These are phyloP conservation scores for Drosophila neonasuta DNA, from an alignment of 2,888 invertebrate genomes.

Conservation along the genomic window DNA sequence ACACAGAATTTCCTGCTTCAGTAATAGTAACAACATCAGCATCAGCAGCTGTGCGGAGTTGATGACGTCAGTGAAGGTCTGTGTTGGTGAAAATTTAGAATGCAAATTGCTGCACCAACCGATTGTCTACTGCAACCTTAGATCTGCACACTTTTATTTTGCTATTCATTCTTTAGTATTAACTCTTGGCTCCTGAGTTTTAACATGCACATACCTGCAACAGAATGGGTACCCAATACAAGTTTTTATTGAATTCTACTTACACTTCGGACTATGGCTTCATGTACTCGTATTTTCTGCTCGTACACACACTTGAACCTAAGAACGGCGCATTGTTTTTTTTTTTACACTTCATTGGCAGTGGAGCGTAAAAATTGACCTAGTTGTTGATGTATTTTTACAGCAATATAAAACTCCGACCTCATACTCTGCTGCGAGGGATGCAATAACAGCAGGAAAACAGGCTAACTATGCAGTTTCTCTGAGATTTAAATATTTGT, in stretches of 20 bases:
- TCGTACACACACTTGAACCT: constrained; percentile 16
- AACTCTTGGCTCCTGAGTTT: constrained; percentile 12
- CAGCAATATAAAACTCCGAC: constrained; percentile 26
- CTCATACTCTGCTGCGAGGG: constrained; percentile 3
- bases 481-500: neutral
- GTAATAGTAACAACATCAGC: constrained; percentile 31
- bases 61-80: constrained; percentile 43
- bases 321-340: constrained; percentile 30
- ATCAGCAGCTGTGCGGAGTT: constrained; percentile 45
- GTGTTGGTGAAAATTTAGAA: constrained; percentile 30
- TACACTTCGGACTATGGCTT: constrained; percentile 26
- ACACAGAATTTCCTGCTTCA: constrained; percentile 68
- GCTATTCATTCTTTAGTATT: neutral
- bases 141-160: constrained; percentile 34
- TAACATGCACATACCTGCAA: constrained; percentile 25
- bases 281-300: constrained; percentile 6
- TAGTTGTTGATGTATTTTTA: constrained; percentile 73
- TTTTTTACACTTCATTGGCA: constrained; percentile 57
- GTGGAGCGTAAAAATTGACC: constrained; percentile 75
- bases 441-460: constrained; percentile 5
- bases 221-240: neutral
- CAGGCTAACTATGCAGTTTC: constrained; percentile 14
- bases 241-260: constrained; percentile 37
- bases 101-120: constrained; percentile 42
- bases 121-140: constrained; percentile 37